Conservation (phyloP, 2,113 vertebrate genomes). For the Protomyctophum bolini region DNA sequence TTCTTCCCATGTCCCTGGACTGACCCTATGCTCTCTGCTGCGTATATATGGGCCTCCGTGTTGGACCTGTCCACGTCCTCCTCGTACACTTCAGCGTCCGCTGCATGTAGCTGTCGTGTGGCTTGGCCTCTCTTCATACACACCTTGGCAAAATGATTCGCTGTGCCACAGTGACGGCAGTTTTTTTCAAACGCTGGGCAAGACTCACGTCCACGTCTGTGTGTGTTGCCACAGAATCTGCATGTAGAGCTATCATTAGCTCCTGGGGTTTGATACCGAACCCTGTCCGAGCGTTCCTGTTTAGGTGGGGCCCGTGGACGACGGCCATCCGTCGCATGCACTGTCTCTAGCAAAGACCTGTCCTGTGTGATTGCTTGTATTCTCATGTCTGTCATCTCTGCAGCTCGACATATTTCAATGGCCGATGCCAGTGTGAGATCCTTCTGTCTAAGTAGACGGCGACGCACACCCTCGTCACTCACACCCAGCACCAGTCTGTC, state of each 20-base stretch:
- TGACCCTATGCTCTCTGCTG: background rate
- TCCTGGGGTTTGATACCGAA: background rate
- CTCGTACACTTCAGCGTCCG: background rate
- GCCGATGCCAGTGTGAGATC: slow-evolving; percentile 1
- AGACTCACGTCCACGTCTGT: background rate
- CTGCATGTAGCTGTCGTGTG: background rate
- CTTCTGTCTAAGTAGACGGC: background rate
- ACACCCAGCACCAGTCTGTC: slow-evolving; percentile 2
- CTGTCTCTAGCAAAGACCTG: background rate
- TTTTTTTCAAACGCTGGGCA: background rate
- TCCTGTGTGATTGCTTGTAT: background rate
- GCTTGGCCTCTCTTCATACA: background rate
- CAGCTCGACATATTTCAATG: slow-evolving; percentile 2
- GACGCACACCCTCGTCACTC: slow-evolving; percentile 1
- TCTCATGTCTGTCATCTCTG: background rate
- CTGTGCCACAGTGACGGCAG: background rate
- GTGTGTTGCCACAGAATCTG: background rate
- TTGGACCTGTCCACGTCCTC: background rate
- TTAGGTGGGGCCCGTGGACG: background rate
- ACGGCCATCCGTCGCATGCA: background rate
- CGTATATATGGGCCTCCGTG: background rate
- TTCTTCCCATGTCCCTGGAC: background rate
- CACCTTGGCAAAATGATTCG: background rate
- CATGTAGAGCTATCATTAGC: background rate
- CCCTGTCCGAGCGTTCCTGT: background rate